Evolutionary conservation across 1,140 invertebrate species (phyloP).

Genomic region (Pentalonia nigronervosa): DNA sequence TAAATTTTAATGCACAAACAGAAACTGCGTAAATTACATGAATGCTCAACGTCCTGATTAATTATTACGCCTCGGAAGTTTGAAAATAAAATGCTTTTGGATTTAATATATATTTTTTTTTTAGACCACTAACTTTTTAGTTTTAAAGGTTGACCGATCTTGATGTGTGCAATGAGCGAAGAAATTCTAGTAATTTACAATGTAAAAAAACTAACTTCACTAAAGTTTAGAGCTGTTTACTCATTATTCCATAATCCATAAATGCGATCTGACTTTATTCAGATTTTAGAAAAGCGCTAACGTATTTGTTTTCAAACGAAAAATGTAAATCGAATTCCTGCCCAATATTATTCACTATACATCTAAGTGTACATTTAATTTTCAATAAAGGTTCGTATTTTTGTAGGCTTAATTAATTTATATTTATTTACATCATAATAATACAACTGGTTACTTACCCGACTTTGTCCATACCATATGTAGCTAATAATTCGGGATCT

Average conservation of each 20-base stretch:
- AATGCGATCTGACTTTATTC: neutral
- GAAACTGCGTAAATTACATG: neutral
- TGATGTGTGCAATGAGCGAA: neutral
- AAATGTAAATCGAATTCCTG: neutral
- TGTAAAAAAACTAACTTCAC: neutral
- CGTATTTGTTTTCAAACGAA: neutral
- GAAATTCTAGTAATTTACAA: neutral
- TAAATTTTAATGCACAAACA: neutral
- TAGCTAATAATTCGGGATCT: conserved; percentile 39
- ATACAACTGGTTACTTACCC: neutral
- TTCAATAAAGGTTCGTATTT: neutral
- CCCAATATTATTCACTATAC: neutral
- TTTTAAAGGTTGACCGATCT: neutral
- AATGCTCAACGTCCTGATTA: neutral
- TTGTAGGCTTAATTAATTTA: neutral
- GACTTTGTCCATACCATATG: conserved; percentile 31
- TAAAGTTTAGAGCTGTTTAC: neutral
- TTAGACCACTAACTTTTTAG: neutral
- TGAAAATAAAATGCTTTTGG: neutral
- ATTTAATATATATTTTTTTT: neutral
- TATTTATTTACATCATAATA: neutral
- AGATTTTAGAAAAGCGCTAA: neutral
- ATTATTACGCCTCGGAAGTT: neutral
- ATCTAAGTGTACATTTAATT: neutral
- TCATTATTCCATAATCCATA: neutral